Percentiles rank a stretch among this genome's conserved stretches.
These are phyloP conservation scores for Berghia stephanieae DNA, from an alignment of 1,140 invertebrate genomes.

Conservation along the genomic window DNA sequence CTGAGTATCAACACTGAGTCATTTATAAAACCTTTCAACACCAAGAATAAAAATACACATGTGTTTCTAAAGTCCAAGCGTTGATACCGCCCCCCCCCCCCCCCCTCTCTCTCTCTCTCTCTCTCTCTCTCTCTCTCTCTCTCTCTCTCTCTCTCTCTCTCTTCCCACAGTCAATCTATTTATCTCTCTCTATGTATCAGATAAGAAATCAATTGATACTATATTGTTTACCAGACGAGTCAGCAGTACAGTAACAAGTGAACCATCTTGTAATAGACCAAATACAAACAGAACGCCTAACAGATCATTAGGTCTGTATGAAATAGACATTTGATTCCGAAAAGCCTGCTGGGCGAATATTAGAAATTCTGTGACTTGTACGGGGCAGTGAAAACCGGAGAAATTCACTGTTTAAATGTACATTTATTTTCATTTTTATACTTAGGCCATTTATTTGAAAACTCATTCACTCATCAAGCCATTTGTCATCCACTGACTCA, in stretches of 20 bases:
- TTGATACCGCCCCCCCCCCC: not conserved
- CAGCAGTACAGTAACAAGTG: not conserved
- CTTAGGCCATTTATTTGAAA: no score
- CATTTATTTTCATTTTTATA: no score
- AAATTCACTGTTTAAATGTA: no score
- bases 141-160: slow-evolving; percentile 10
- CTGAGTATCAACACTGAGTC: no score
- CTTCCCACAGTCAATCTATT: not conserved
- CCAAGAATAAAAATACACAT: no score
- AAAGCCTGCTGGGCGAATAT: not conserved
- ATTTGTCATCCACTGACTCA: no score
- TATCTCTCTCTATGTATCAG: not conserved
- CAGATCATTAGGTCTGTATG: not conserved
- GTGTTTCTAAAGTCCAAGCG: no score
- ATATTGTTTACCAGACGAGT: not conserved
- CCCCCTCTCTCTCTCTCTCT: slow-evolving; percentile 28
- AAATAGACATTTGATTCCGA: not conserved
- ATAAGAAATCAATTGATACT: not conserved
- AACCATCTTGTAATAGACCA: not conserved
- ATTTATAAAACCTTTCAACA: no score
- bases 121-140: slow-evolving; percentile 23
- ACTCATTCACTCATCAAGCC: no score
- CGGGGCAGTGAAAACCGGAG: no score
- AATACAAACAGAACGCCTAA: not conserved
- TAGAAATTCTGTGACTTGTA: not conserved